A percentile compares a stretch with the other conserved stretches of the same genome.
phyloP scores from a whole-genome alignment of 1,140 invertebrate species.

The Colletes latitarsis region DNA sequence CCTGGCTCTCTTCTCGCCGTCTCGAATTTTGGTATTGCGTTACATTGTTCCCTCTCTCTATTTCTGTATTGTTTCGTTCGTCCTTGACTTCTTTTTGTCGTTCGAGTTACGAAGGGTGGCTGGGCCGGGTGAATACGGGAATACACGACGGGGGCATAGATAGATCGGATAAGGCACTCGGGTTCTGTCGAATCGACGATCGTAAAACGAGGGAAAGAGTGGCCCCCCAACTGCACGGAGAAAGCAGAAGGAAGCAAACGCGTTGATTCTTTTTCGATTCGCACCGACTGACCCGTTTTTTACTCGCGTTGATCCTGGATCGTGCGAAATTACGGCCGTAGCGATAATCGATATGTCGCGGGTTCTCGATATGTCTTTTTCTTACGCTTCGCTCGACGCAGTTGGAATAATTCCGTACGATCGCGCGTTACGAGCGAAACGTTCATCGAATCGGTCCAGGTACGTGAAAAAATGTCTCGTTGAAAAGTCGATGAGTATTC shows the following conservation, averaged over 20 bases:
- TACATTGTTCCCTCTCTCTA: constrained; percentile 1
- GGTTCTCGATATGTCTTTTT: constrained; percentile 25
- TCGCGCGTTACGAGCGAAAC: not conserved
- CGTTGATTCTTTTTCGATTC: not conserved
- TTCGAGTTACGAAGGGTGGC: not conserved
- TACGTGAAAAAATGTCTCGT: not conserved
- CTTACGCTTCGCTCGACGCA: not conserved
- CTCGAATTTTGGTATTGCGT: not conserved
- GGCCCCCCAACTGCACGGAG: constrained; percentile 46
- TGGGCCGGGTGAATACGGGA: not conserved
- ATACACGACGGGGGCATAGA: constrained; percentile 24
- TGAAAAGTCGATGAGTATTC: not conserved
- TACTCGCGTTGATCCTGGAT: not conserved
- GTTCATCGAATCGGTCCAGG: constrained; percentile 16
- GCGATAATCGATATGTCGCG: constrained; percentile 32
- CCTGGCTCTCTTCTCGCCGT: constrained; percentile 38
- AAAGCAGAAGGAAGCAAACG: constrained; percentile 22
- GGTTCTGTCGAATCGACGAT: constrained; percentile 66
- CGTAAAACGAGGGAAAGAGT: constrained; percentile 31
- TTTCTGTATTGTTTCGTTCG: constrained; percentile 12
- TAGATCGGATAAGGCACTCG: constrained; percentile 75
- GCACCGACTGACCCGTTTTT: no score
- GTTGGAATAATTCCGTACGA: constrained; percentile 3
- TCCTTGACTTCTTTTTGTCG: constrained; percentile 15
- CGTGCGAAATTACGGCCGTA: not conserved